phyloP scores from a whole-genome alignment of 2,797 vertebrate genomes.

The Hafferia zeledoni region DNA sequence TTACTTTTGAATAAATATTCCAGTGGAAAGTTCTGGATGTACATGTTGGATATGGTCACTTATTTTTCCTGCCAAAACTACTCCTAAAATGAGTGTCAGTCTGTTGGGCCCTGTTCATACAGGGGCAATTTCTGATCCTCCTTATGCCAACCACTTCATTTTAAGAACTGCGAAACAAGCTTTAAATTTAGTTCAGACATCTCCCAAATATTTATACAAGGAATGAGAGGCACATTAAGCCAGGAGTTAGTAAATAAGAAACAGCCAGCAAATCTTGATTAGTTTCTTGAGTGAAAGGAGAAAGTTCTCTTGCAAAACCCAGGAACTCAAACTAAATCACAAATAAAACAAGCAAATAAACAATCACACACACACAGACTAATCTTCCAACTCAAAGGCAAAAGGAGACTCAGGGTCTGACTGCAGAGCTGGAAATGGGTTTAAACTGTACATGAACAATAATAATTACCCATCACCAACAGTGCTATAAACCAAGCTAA shows the following conservation, averaged over 20 bases:
- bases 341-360: not conserved
- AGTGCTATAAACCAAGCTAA: not conserved
- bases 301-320: not conserved
- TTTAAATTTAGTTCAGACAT: not conserved
- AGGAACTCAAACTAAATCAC: not conserved
- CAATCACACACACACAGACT: rapidly evolving
- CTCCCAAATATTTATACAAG: not conserved
- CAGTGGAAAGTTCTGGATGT: not conserved
- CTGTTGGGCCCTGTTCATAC: not conserved
- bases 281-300: not conserved
- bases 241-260: not conserved
- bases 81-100: not conserved
- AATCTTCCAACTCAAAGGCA: not conserved
- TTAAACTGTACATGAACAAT: not conserved
- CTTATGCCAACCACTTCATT: not conserved
- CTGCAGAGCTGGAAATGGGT: not conserved
- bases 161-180: not conserved
- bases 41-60: rapidly evolving
- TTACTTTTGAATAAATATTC: not conserved
- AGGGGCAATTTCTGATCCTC: not conserved
- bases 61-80: not conserved
- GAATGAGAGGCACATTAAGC: not conserved
- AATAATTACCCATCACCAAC: not conserved
- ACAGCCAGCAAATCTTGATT: not conserved
- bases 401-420: not conserved